Conservation (phyloP, 2,113 vertebrate species). For the Falcunculus frontatus region DNA sequence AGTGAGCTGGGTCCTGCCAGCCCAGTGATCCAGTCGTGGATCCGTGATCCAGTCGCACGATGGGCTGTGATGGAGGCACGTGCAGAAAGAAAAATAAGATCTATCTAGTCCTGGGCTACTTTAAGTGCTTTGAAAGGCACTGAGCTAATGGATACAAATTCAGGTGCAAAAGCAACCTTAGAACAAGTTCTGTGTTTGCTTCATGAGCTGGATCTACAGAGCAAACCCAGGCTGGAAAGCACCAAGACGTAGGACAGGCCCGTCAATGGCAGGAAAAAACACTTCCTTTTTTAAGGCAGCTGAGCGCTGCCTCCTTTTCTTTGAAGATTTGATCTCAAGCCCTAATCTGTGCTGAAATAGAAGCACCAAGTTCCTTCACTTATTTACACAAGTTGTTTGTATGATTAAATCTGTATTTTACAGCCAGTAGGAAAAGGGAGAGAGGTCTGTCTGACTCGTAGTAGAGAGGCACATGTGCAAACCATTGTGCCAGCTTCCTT, state of each 20-base stretch:
- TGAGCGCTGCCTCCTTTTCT: not conserved
- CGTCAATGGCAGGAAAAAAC: not conserved
- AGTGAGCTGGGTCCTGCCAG: not conserved
- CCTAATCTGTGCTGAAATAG: not conserved
- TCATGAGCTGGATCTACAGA: not conserved
- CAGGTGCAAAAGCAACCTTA: not conserved
- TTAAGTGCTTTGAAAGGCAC: not conserved
- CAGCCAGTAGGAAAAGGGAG: not conserved
- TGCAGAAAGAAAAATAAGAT: not conserved
- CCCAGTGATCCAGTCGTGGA: rapidly evolving
- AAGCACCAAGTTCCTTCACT: not conserved
- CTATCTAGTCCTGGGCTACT: not conserved
- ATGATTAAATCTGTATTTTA: not conserved
- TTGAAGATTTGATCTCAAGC: not conserved
- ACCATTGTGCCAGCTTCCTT: not conserved
- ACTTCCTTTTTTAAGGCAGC: not conserved
- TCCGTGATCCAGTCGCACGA: rapidly evolving
- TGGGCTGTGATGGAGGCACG: not conserved
- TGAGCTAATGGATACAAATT: not conserved
- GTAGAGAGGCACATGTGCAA: not conserved
- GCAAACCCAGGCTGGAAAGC: not conserved
- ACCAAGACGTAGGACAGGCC: not conserved
- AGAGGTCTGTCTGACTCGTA: not conserved
- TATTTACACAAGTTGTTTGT: not conserved
- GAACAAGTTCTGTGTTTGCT: not conserved